Evolutionary conservation across 2,888 invertebrate genomes (phyloP).

Genomic region (Caenorhabditis auriculariae): DNA sequence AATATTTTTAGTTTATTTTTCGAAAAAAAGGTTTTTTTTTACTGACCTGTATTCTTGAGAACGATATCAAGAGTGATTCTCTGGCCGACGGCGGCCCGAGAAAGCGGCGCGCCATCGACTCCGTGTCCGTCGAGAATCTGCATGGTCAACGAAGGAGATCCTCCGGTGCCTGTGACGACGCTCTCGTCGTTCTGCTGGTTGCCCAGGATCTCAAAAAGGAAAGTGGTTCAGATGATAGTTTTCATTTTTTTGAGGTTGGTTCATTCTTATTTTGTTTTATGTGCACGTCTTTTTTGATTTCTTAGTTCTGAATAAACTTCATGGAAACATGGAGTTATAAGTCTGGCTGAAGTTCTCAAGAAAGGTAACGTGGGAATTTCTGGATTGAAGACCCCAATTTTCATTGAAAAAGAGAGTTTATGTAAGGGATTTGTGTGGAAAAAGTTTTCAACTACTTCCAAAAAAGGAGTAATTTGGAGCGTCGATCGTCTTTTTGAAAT

Average conservation of each 20-base stretch:
- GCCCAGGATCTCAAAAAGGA: background rate
- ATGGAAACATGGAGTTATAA: no score
- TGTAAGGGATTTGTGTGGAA: no score
- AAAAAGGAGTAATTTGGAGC: no score
- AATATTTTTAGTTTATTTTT: no score
- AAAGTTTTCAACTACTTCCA: no score
- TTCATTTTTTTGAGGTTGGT: no score
- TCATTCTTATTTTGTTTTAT: background rate
- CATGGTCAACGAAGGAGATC: slow-evolving; percentile 52
- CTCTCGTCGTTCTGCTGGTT: slow-evolving; percentile 30
- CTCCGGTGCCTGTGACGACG: slow-evolving; percentile 56
- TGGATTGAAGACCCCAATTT: no score
- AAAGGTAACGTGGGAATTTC: no score
- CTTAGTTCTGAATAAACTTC: background rate
- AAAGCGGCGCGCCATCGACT: slow-evolving; percentile 45
- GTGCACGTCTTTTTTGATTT: background rate
- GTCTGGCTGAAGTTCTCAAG: no score
- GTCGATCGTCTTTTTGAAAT: no score
- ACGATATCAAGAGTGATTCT: slow-evolving; percentile 57
- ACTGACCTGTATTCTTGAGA: slow-evolving; percentile 57
- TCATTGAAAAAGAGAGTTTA: no score
- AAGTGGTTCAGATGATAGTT: no score
- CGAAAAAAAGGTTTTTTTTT: slow-evolving; percentile 1
- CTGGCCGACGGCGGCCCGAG: slow-evolving; percentile 57
- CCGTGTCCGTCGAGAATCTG: slow-evolving; percentile 60